A percentile compares a stretch with the other conserved stretches of the same genome.
Evolutionary conservation across 92 coral and sea anemone genomes (phyloP).

Genomic region (Porites evermanni): DNA sequence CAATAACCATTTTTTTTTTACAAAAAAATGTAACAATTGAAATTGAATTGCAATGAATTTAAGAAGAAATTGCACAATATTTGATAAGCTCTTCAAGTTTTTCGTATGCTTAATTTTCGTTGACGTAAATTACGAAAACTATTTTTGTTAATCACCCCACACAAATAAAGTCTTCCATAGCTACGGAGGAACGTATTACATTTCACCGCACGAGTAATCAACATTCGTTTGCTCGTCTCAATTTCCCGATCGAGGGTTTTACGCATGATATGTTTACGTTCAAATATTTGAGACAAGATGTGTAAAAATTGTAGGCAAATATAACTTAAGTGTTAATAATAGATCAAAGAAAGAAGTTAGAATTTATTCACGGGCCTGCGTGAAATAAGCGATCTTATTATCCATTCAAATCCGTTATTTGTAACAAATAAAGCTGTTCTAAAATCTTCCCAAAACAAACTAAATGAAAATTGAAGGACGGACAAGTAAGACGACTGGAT

Average conservation of each 20-base stretch:
- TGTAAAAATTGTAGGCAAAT: slow-evolving; percentile 32
- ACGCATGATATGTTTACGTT: slow-evolving; percentile 33
- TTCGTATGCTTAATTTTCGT: background rate
- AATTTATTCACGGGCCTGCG: slow-evolving; percentile 29
- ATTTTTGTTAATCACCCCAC: background rate
- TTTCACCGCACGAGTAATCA: background rate
- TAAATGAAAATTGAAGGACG: background rate
- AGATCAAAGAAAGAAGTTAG: background rate
- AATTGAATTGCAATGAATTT: background rate
- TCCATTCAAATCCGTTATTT: slow-evolving; percentile 27
- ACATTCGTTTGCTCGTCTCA: slow-evolving; percentile 5
- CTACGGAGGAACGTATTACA: slow-evolving; percentile 10
- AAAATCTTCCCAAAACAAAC: background rate
- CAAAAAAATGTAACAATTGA: background rate
- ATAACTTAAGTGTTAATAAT: slow-evolving; percentile 24
- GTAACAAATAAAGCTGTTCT: slow-evolving; percentile 16
- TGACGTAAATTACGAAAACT: background rate
- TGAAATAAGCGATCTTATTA: background rate
- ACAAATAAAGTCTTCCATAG: background rate
- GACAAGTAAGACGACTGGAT: background rate
- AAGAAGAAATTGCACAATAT: background rate
- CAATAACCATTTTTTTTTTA: background rate
- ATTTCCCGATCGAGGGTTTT: background rate
- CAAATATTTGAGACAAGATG: slow-evolving; percentile 25
- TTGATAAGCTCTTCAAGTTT: background rate